Evolutionary conservation across 2,113 vertebrate genomes (phyloP).

Genomic region (Corythoichthys intestinalis): DNA sequence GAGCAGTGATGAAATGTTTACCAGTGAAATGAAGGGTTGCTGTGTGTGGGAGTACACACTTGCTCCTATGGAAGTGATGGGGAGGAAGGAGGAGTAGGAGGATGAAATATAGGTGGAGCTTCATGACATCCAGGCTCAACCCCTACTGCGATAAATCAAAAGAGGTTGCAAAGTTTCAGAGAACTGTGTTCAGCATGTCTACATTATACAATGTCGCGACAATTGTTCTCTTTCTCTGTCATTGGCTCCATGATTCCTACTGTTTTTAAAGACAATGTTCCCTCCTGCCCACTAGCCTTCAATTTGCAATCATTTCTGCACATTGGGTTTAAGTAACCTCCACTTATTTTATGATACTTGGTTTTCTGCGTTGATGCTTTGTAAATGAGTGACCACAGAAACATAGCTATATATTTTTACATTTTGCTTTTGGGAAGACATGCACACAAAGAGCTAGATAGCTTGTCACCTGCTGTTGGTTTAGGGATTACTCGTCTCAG

Average conservation of each 20-base stretch:
- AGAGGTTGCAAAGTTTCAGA: conserved; percentile 31
- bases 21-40: conserved; percentile 29
- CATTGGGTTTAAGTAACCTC: conserved; percentile 46
- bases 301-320: conserved; percentile 42
- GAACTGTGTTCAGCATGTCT: background rate
- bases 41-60: conserved; percentile 37
- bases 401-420: conserved; percentile 24
- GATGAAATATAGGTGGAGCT: conserved; percentile 48
- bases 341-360: conserved; percentile 41
- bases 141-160: conserved; percentile 51
- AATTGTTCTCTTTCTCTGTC: background rate
- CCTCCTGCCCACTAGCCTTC: conserved; percentile 34
- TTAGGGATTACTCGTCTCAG: background rate
- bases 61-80: conserved; percentile 22
- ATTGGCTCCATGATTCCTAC: background rate
- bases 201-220: background rate
- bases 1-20: conserved; percentile 69
- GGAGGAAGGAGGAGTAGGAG: conserved; percentile 20
- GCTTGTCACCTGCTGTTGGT: background rate
- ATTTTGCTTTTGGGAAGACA: background rate
- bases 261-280: conserved; percentile 1
- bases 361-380: conserved; percentile 37
- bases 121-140: conserved; percentile 43
- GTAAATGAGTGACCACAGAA: conserved; percentile 52
- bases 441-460: background rate